phyloP scores from a whole-genome alignment of 1,140 invertebrate species.

The Drosophila obscura region DNA sequence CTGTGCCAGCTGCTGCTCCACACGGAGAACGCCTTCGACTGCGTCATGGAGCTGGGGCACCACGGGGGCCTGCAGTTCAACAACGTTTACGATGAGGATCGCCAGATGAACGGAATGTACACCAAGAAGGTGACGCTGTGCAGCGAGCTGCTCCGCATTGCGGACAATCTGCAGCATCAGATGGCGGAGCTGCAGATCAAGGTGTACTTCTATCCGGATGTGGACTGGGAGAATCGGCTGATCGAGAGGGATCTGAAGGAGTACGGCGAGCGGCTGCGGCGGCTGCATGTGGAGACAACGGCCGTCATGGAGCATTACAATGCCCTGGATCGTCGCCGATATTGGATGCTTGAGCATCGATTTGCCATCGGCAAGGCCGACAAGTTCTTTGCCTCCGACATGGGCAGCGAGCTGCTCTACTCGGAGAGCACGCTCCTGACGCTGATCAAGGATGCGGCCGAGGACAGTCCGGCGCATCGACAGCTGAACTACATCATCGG shows the following conservation, averaged over 20 bases:
- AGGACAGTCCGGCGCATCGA: neutral
- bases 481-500: conserved; percentile 87
- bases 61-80: conserved; percentile 70
- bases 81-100: conserved; percentile 92
- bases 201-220: conserved; percentile 93
- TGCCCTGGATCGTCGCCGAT: conserved; percentile 88
- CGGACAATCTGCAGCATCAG: conserved; percentile 96
- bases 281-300: conserved; percentile 92
- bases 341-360: conserved; percentile 46
- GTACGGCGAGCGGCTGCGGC: conserved; percentile 94
- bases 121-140: conserved; percentile 95
- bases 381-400: conserved; percentile 41
- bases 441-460: conserved; percentile 82
- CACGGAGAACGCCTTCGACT: conserved; percentile 72
- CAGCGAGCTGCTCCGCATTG: conserved; percentile 95
- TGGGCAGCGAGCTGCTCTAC: conserved; percentile 91
- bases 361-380: conserved; percentile 48
- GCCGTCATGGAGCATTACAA: conserved; percentile 97
- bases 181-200: conserved; percentile 97
- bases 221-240: conserved; percentile 89
- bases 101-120: conserved; percentile 96
- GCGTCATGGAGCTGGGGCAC: conserved; percentile 63
- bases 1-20: conserved; percentile 68
- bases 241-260: conserved; percentile 97
- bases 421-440: conserved; percentile 96